Percentiles rank a stretch among this genome's conserved stretches.
These are phyloP conservation scores for Campaea margaritaria DNA, from an alignment of 2,888 invertebrate genomes.

Conservation along the genomic window DNA sequence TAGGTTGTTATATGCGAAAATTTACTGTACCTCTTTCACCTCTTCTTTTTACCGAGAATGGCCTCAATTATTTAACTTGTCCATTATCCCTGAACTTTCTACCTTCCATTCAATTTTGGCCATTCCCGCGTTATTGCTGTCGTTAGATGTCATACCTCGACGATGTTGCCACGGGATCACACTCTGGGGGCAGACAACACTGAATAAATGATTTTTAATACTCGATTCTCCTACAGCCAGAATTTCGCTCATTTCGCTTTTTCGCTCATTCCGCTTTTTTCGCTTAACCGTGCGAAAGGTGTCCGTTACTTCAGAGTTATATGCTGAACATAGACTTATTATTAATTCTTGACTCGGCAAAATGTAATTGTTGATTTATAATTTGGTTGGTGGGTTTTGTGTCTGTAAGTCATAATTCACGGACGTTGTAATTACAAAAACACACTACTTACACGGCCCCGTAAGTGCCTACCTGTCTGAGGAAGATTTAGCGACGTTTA, in stretches of 20 bases:
- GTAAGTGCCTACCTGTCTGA: slow-evolving; percentile 9
- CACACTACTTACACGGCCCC: slow-evolving; percentile 12
- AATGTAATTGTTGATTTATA: slow-evolving; percentile 22
- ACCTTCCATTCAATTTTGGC: slow-evolving; percentile 41
- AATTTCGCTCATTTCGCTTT: slow-evolving; percentile 45
- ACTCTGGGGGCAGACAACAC: slow-evolving; percentile 49
- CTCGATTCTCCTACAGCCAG: slow-evolving; percentile 37
- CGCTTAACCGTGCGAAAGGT: slow-evolving; percentile 38
- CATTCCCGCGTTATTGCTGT: slow-evolving; percentile 41
- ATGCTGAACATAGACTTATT: slow-evolving; percentile 45
- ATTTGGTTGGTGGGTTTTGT: slow-evolving; percentile 10
- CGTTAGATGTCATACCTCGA: slow-evolving; percentile 43
- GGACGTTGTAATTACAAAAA: slow-evolving; percentile 25
- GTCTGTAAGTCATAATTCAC: slow-evolving; percentile 17
- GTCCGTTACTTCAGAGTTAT: slow-evolving; percentile 65
- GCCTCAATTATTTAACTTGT: slow-evolving; percentile 31
- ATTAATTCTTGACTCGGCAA: slow-evolving; percentile 38
- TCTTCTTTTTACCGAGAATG: slow-evolving; percentile 18
- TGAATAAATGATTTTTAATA: slow-evolving; percentile 61
- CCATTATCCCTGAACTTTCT: slow-evolving; percentile 36
- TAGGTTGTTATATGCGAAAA: neutral
- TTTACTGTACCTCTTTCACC: slow-evolving; percentile 1
- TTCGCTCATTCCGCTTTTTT: slow-evolving; percentile 45
- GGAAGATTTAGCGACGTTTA: slow-evolving; percentile 16
- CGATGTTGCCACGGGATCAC: slow-evolving; percentile 47